Percentiles rank a stretch among this genome's conserved stretches.
phyloP scores from a whole-genome alignment of 2,888 invertebrate species.

The Tortrix viridana region DNA sequence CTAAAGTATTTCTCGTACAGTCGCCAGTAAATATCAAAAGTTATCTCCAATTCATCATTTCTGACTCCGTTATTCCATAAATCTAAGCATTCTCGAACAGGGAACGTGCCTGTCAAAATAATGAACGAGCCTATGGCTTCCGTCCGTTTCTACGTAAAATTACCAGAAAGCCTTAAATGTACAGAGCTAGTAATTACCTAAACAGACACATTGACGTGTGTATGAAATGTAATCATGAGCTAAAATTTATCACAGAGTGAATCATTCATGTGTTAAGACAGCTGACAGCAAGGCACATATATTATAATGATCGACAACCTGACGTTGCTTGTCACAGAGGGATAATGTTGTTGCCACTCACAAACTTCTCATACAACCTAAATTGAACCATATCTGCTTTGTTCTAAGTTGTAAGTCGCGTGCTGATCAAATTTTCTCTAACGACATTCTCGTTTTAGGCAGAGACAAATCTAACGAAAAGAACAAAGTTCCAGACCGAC shows the following conservation, averaged over 20 bases:
- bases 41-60: constrained; percentile 72
- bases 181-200: constrained; percentile 77
- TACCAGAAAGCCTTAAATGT: constrained; percentile 69
- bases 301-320: constrained; percentile 84
- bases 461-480: constrained; percentile 73
- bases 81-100: constrained; percentile 69
- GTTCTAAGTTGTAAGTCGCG: constrained; percentile 44
- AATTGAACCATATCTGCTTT: constrained; percentile 43
- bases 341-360: constrained; percentile 81
- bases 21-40: constrained; percentile 42
- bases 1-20: constrained; percentile 5
- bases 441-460: constrained; percentile 59
- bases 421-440: constrained; percentile 40
- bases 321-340: constrained; percentile 81
- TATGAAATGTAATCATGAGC: constrained; percentile 84
- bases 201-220: constrained; percentile 81
- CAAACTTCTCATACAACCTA: constrained; percentile 42
- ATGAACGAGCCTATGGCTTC: constrained; percentile 63
- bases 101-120: constrained; percentile 64
- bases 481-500: constrained; percentile 70
- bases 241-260: constrained; percentile 83
- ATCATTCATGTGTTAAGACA: constrained; percentile 83
- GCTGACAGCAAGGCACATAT: constrained; percentile 82
- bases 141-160: constrained; percentile 67
- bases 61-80: constrained; percentile 65